These are phyloP conservation scores for Ridgeia piscesae DNA, from an alignment of 1,140 invertebrate genomes.

Conservation along the genomic window DNA sequence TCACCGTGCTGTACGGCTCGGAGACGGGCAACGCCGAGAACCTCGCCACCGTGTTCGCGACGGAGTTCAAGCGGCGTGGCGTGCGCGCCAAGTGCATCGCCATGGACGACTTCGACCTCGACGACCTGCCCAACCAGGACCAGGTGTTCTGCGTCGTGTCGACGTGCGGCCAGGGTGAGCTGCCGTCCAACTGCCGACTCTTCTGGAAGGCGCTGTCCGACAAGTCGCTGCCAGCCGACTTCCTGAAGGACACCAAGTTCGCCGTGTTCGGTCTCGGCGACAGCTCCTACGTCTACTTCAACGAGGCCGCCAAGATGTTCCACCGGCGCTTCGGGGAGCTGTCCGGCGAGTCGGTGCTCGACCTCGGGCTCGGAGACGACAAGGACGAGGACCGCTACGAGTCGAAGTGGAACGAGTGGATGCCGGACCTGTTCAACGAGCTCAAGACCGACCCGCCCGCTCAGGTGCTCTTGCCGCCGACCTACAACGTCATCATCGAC, in stretches of 20 bases:
- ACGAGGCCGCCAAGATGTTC: constrained; percentile 27
- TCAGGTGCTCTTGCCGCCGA: constrained; percentile 27
- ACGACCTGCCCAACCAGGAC: constrained; percentile 30
- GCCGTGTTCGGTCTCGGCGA: constrained; percentile 32
- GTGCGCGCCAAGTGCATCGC: constrained; percentile 31
- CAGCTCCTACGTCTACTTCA: constrained; percentile 30
- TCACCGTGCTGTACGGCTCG: constrained; percentile 31
- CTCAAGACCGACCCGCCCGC: constrained; percentile 27
- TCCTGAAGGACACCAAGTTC: constrained; percentile 26
- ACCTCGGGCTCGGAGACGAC: constrained; percentile 29
- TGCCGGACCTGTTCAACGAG: constrained; percentile 31
- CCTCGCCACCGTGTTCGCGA: constrained; percentile 27
- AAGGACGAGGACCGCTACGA: constrained; percentile 26
- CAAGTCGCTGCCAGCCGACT: constrained; percentile 21
- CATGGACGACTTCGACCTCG: constrained; percentile 32
- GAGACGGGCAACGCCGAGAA: constrained; percentile 29
- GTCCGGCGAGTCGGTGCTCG: constrained; percentile 16
- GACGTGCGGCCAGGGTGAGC: constrained; percentile 32
- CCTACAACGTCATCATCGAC: constrained; percentile 25
- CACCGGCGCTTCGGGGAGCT: constrained; percentile 25
- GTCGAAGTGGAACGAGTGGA: constrained; percentile 31
- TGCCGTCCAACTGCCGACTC: constrained; percentile 29
- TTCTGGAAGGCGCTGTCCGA: constrained; percentile 29
- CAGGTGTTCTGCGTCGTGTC: constrained; percentile 29
- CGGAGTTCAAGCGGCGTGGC: constrained; percentile 27